Evolutionary conservation across 2,113 vertebrate genomes (phyloP).

Genomic region (Ceyx margarethae): DNA sequence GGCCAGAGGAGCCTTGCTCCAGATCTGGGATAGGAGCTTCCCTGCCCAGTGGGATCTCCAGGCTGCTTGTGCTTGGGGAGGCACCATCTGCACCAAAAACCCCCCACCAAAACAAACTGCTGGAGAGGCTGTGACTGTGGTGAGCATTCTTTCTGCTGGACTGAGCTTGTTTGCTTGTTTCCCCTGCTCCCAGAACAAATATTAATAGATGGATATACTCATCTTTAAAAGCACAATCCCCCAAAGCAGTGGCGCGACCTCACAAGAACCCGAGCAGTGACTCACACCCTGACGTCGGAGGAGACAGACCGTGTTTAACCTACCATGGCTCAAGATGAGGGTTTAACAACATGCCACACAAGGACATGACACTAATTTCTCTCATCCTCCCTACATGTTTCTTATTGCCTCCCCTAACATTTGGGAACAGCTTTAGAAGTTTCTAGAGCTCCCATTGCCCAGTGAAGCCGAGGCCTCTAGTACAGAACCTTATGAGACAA

Average conservation of each 20-base stretch:
- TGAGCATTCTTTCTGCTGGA: neutral
- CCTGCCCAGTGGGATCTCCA: neutral
- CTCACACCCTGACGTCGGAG: neutral
- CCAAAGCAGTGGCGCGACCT: neutral
- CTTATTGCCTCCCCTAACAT: rapidly evolving
- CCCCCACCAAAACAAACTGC: neutral
- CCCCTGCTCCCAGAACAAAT: neutral
- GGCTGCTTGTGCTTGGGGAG: neutral
- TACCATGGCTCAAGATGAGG: neutral
- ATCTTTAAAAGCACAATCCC: neutral
- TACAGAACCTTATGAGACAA: rapidly evolving
- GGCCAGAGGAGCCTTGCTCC: neutral
- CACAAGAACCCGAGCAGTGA: rapidly evolving
- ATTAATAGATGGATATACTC: neutral
- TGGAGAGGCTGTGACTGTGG: neutral
- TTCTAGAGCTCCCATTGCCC: neutral
- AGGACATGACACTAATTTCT: rapidly evolving
- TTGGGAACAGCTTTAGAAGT: neutral
- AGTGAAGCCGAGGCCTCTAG: rapidly evolving
- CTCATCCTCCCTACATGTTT: neutral
- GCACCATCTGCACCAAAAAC: neutral
- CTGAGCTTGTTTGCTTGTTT: neutral
- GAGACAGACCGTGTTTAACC: neutral
- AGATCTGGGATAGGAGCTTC: rapidly evolving
- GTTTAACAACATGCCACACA: neutral